Evolutionary conservation across 2,113 vertebrate species (phyloP).

Genomic region (Sorex fumeus): DNA sequence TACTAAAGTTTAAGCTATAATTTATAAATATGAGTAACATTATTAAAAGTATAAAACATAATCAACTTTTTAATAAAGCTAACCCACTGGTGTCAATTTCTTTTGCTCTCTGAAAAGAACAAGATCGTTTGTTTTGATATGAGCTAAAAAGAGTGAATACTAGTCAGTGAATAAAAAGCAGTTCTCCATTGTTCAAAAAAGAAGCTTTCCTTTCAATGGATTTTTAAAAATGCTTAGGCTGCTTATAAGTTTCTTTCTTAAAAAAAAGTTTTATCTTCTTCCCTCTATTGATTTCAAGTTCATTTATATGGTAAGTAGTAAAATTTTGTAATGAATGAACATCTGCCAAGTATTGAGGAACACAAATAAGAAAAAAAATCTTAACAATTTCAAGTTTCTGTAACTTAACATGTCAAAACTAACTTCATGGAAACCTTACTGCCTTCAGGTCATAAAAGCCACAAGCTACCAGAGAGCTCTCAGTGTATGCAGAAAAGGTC

Average conservation of each 20-base stretch:
- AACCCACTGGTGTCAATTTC: slow-evolving; percentile 20
- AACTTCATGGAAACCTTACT: slow-evolving; percentile 8
- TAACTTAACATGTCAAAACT: slow-evolving; percentile 35
- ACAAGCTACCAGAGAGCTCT: neutral
- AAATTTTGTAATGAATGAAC: slow-evolving; percentile 56
- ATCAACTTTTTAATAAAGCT: slow-evolving; percentile 58
- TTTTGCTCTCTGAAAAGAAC: slow-evolving; percentile 53
- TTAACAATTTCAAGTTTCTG: neutral
- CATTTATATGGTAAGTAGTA: slow-evolving; percentile 20
- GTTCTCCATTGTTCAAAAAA: slow-evolving; percentile 54
- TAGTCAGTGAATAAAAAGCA: slow-evolving; percentile 50
- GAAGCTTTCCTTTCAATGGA: slow-evolving; percentile 37
- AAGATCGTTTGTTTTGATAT: neutral
- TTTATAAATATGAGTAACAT: slow-evolving; percentile 70
- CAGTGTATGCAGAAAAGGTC: neutral
- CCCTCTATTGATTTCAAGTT: slow-evolving; percentile 57
- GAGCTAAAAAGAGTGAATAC: slow-evolving; percentile 48
- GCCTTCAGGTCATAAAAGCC: neutral
- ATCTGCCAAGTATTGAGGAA: slow-evolving; percentile 7
- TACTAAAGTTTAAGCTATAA: slow-evolving; percentile 65
- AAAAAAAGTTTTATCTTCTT: neutral
- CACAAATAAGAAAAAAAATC: slow-evolving; percentile 26
- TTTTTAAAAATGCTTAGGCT: neutral
- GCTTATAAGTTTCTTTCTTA: slow-evolving; percentile 17
- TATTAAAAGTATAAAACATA: slow-evolving; percentile 69